phyloP scores from a whole-genome alignment of 2,113 vertebrate species.

The Phalacrocorax aristotelis region DNA sequence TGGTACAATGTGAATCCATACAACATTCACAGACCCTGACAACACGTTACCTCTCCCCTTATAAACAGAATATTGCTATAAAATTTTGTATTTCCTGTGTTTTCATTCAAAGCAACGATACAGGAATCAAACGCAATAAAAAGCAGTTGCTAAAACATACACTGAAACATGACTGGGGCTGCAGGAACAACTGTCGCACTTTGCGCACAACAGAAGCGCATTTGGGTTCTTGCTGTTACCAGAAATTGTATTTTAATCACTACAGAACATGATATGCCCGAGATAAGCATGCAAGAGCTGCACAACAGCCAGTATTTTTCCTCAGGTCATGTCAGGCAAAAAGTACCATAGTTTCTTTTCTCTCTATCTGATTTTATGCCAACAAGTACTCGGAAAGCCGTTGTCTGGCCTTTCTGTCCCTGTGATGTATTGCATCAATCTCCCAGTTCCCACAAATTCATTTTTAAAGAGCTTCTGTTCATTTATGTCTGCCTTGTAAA shows the following conservation, averaged over 20 bases:
- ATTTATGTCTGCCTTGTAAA: neutral
- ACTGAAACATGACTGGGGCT: neutral
- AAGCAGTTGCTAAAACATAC: neutral
- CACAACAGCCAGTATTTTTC: conserved; percentile 22
- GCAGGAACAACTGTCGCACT: conserved; percentile 5
- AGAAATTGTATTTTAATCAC: conserved; percentile 48
- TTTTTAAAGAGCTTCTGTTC: conserved; percentile 45
- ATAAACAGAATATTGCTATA: neutral
- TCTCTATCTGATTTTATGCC: conserved; percentile 24
- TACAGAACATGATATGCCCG: neutral
- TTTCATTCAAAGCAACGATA: neutral
- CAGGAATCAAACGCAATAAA: neutral
- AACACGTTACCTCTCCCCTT: neutral
- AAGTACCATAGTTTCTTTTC: conserved; percentile 6
- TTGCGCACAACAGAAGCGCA: neutral
- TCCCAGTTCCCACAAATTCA: neutral
- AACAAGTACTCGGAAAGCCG: neutral
- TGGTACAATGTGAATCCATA: neutral
- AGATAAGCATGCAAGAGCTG: neutral
- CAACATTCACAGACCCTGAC: neutral
- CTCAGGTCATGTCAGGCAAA: neutral
- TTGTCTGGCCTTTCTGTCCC: neutral
- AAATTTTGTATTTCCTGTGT: neutral
- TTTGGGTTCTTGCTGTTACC: conserved; percentile 17
- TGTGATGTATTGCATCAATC: neutral